Base-by-base conservation (phyloP, 2,888 invertebrate genomes). In the Xestia sexstrigata region DNA sequence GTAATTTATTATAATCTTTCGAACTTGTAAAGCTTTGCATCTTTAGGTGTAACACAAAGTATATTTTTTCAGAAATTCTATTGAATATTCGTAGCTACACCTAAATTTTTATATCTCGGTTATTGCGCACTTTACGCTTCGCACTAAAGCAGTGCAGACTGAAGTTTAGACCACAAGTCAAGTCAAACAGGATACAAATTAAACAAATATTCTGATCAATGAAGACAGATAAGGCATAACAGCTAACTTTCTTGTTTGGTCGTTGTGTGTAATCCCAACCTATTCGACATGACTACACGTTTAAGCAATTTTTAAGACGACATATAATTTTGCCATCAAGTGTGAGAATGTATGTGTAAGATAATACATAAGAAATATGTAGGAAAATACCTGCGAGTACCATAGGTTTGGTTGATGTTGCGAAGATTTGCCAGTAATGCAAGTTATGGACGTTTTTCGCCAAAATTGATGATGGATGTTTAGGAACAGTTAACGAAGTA, bases 171-270 rank as follows among this genome's bases (percentile, higher is more conserved):
- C 15, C 5, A 23, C 17, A 17, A n/a, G 6, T 11, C 70, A 1
- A 78, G 3, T 26, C 15, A 15, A 26, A 49, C 49, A 23, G 13
- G 35, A 70, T 52, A 15, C 42, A 52, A 63, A 73, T 58, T 47
- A 6, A 63, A 26, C 42, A 62, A 70, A 58, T 58, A 67, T 67
- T 70, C 49, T 63, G 62, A 58, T 76, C 39, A 49, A 74, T 71
- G 79, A 82, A 82, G 45, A 74, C n/a, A 52, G 23, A 52, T 74
- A 52, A 70, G 49, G 73, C 73, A 78, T 70, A 74, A 74, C 68
- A 20, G 55, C 2, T 20, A 68, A 60, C 9, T 67, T 63, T 26
- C n/a, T 52, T 67, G 73, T 70, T 76, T 70, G 35, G 55, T 65
- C 62, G 62, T 58, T 55, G 49, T 67, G 20, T 49, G 60, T 68